Evolutionary conservation across 2,888 invertebrate species (phyloP), one percentile per base, ranked within the genome.

Genomic region (Synergus japonicus): DNA sequence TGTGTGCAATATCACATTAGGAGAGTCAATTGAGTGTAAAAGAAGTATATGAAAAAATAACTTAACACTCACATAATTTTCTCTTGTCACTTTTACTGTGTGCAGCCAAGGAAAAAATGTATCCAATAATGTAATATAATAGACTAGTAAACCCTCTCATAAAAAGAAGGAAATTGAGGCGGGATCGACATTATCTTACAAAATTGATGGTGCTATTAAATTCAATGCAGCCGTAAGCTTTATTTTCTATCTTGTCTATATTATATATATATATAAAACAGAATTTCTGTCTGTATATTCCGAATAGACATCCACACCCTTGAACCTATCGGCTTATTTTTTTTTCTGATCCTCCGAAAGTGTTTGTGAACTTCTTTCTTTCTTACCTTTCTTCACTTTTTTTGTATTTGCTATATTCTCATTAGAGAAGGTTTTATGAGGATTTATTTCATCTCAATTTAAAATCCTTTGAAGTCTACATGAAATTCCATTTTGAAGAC

Each of bases 31-130:
- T 69, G 69, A 69, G 69, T 49, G 69, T 37, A 37, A 29, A 69
- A 69, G 22, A 69, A 69, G 29, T 15, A 9, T 69, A 29, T 69
- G 15, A 49, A 69, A 69, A 69, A 69, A 69, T 29, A 69, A 69
- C 49, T 69, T 69, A 69, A 49, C 46, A 69, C 69, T 44, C 5
- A 10, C 44, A 67, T 69, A 15, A 67, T 69, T 69, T 69, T 69
- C 69, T 49, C 69, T 69, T 49, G n/a, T 69, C 69, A 69, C 69
- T 69, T 69, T 69, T 69, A 69, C 49, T 69, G 49, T 9, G 13
- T 46, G 12, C 41, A 41, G 43, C n/a, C 3, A 18, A 41, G 43
- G 7, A 66, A 43, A 44, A 46, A 66, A 37, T n/a, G 9, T 65
- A 66, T 15, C 7, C 54, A 54, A 60, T 60, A 22, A 60, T 60